These are phyloP conservation scores for Sicus ferrugineus DNA, from an alignment of 2,888 invertebrate species.

Conservation along the genomic window DNA sequence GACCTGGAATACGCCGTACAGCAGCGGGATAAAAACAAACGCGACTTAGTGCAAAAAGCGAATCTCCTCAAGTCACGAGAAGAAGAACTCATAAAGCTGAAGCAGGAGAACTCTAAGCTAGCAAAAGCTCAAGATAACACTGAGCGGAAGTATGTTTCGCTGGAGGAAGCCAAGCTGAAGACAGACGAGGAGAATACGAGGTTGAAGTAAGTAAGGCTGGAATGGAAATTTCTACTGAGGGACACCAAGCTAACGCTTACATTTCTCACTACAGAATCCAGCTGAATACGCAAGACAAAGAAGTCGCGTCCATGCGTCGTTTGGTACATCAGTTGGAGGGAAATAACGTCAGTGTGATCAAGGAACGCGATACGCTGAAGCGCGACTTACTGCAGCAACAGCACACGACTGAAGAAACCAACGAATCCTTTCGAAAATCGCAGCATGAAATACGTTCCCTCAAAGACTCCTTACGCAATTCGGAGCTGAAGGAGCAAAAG, in stretches of 20 bases:
- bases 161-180: constrained; percentile 54
- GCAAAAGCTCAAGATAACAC: constrained; percentile 58
- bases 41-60: constrained; percentile 54
- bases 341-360: constrained; percentile 54
- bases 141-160: constrained; percentile 55
- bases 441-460: constrained; percentile 60
- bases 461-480: constrained; percentile 53
- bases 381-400: constrained; percentile 55
- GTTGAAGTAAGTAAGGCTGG: constrained; percentile 51
- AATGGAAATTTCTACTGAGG: neutral
- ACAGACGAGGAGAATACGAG: constrained; percentile 56
- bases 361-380: constrained; percentile 60
- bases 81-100: constrained; percentile 60
- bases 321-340: constrained; percentile 58
- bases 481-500: constrained; percentile 56
- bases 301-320: constrained; percentile 58
- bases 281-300: constrained; percentile 58
- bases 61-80: constrained; percentile 61
- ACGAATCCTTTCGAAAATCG: constrained; percentile 53
- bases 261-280: constrained; percentile 48
- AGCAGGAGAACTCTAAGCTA: constrained; percentile 57
- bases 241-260: neutral
- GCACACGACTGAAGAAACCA: constrained; percentile 46
- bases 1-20: constrained; percentile 60
- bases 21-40: constrained; percentile 58